Evolutionary conservation across 2,797 vertebrate species (phyloP), one percentile per base, ranked within the genome.

Genomic region (Spizella passerina): DNA sequence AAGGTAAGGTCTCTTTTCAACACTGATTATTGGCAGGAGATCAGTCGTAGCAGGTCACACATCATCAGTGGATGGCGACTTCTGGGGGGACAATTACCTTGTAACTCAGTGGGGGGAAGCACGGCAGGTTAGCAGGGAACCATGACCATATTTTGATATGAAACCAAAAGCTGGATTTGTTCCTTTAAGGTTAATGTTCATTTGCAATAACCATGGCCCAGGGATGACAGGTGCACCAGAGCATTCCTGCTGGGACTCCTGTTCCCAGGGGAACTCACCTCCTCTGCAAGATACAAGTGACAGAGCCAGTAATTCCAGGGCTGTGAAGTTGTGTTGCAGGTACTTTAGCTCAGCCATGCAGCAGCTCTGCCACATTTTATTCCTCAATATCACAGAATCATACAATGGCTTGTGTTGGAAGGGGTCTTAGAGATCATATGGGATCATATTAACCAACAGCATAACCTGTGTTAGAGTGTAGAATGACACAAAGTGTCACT

Each of bases 1-100:
- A 99, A 99, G 99, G 99, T 99, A 98, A 98, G 98, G 55, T 4
- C 22, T 55, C 22, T 29, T 50, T 41, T 52, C 55, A 29, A 0
- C 41, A 4, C 14, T 21, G 19, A 12, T 38, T 21, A 4, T 14
- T 12, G 17, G 56, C 1, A 15, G 20, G 27, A 20, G 26, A 34
- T n/a, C 18, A 20, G 63, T 14, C 32, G 36, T 7, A 64, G 47
- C 30, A 66, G 46, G 43, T 64, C 41, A 50, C 7, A 36, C 26
- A 8, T 13, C 4, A 1, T 9, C 63, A 30, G 1, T 2, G 11
- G 36, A 61, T 39, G 61, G 71, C 41, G 18, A 22, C 32, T 69
- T 53, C 2, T 0, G 1, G 6, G 63, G 26, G 7, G 8, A 30
- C 23, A 24, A 21, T 19, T 12, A 7, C 30, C 43, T 64, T 29